These are phyloP conservation scores for Laticauda laticaudata DNA, from an alignment of 2,113 vertebrate species.

Conservation along the genomic window DNA sequence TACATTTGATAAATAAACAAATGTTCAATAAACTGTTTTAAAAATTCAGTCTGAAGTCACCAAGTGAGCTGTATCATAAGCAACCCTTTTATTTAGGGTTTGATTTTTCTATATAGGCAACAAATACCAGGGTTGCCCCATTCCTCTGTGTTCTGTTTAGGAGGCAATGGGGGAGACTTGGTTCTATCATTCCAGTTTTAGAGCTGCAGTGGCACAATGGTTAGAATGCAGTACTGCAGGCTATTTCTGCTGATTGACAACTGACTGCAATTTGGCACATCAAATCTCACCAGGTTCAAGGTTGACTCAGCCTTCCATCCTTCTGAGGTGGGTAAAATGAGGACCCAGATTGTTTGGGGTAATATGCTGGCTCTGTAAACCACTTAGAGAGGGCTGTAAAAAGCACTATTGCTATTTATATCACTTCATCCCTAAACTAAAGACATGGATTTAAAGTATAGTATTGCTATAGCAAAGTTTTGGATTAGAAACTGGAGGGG, in stretches of 20 bases:
- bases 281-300: no score
- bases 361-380: no score
- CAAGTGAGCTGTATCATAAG: background rate
- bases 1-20: background rate
- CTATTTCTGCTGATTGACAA: no score
- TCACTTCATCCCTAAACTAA: background rate
- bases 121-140: background rate
- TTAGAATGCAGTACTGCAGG: no score
- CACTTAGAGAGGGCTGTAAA: no score
- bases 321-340: no score
- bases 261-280: no score
- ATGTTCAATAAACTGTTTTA: background rate
- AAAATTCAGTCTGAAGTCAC: background rate
- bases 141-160: background rate
- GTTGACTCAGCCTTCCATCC: no score
- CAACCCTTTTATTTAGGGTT: background rate
- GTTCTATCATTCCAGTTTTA: background rate
- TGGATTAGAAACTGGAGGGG: background rate
- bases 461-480: background rate
- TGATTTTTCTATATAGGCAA: background rate
- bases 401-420: background rate
- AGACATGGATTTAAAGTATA: background rate
- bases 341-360: no score
- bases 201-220: no score
- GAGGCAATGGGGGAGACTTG: background rate